Conservation (phyloP, 2,888 invertebrate genomes). For the Ischnus inquisitorius region DNA sequence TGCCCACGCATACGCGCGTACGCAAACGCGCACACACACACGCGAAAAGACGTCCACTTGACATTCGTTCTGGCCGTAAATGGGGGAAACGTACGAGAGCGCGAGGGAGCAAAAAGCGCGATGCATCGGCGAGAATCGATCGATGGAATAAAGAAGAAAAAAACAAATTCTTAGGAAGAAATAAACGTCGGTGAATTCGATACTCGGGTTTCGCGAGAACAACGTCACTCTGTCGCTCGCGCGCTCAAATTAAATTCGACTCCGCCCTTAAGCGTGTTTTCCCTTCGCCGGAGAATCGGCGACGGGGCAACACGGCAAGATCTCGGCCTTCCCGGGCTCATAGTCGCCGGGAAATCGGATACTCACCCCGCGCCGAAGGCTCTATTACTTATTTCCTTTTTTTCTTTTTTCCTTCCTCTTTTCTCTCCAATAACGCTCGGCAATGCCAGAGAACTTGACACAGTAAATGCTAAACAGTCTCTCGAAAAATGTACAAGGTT, state of each 20-base stretch:
- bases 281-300: neutral
- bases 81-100: too few relatives aligned
- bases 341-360: slow-evolving; percentile 36
- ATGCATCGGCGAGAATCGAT: neutral
- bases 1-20: slow-evolving; percentile 5
- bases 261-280: slow-evolving; percentile 29
- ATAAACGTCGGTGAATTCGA: slow-evolving; percentile 38
- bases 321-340: slow-evolving; percentile 10
- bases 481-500: neutral
- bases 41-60: slow-evolving; percentile 19
- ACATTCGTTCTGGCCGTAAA: slow-evolving; percentile 30
- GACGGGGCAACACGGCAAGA: neutral
- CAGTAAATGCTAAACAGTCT: slow-evolving; percentile 14
- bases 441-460: neutral
- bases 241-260: slow-evolving; percentile 45
- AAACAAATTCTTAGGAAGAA: neutral
- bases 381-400: slow-evolving; percentile 17
- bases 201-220: slow-evolving; percentile 28
- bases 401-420: neutral
- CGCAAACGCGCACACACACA: neutral
- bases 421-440: neutral
- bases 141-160: neutral
- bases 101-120: neutral
- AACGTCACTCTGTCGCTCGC: slow-evolving; percentile 20
- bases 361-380: slow-evolving; percentile 4